A percentile compares a stretch with the other conserved stretches of the same genome.
Evolutionary conservation across 2,888 invertebrate genomes (phyloP).

Genomic region (Lithosia quadra): DNA sequence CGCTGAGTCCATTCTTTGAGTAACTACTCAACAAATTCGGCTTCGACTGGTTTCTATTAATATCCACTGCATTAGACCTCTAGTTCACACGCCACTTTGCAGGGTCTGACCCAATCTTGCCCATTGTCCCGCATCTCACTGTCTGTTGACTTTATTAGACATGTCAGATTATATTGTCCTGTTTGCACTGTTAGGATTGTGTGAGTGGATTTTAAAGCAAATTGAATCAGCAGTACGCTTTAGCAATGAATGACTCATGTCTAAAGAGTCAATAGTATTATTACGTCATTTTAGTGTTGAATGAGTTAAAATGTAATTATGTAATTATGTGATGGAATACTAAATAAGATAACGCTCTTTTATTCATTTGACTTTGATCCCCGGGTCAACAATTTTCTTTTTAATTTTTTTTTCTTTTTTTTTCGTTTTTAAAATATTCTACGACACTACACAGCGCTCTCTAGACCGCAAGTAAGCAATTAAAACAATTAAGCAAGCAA

Average conservation of each 20-base stretch:
- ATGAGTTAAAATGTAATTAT: slow-evolving; percentile 23
- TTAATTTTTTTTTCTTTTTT: no score
- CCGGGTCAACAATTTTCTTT: no score
- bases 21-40: slow-evolving; percentile 11
- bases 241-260: not conserved
- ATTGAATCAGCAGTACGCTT: slow-evolving; percentile 1
- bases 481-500: no score
- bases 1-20: not conserved
- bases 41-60: slow-evolving; percentile 23
- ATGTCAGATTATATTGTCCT: slow-evolving; percentile 32
- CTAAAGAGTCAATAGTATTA: slow-evolving; percentile 20
- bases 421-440: no score
- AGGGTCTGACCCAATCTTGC: slow-evolving; percentile 45
- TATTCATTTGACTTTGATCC: no score
- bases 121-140: slow-evolving; percentile 45
- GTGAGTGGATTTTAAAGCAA: slow-evolving; percentile 13
- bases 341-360: no score
- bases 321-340: no score
- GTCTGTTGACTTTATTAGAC: slow-evolving; percentile 41
- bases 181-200: slow-evolving; percentile 26
- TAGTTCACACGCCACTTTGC: slow-evolving; percentile 51
- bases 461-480: no score
- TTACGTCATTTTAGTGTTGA: slow-evolving; percentile 5
- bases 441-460: no score
- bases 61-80: slow-evolving; percentile 14